Base-by-base conservation (phyloP, 64 coral and sea anemone genomes). In the Exaiptasia diaphana region DNA sequence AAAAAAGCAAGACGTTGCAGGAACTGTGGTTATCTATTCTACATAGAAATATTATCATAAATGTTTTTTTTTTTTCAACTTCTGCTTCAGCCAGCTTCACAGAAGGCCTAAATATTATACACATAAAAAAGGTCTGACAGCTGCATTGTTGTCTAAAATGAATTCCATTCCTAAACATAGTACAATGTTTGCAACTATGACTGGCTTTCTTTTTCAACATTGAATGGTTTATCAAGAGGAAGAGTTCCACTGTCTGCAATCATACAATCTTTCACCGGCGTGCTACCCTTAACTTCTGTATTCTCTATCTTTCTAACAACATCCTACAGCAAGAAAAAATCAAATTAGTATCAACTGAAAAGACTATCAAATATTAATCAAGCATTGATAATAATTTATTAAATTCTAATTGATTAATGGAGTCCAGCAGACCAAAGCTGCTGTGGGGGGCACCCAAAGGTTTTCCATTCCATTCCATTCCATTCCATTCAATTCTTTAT, bases 271-370 rank as follows among this genome's bases (percentile, higher is more conserved):
- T 84, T 80, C 0, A 69, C 20, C 36, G 94, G 94, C 26, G 24
- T 85, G 38, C 71, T 80, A 4, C 55, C 74, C 7, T 67, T 63
- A 17, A 92, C 89, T 14, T 74, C 57, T 2, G 75, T 88, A 43
- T 89, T 81, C 76, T 99, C 89, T 34, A 92, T 67, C 62, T 81
- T 92, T n/a, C 57, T 63, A n/a, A 99, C 94, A 27, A 99, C 54
- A 68, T 88, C 89, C 94, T 99, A 37, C 1, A 75, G 59, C 35
- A 27, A 81, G 45, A 43, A 53, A 56, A 60, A 24, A 21, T 46
- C n/a, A n/a, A n/a, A n/a, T n/a, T n/a, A n/a, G n/a, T n/a, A n/a
- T n/a, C n/a, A n/a, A n/a, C n/a, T n/a, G n/a, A n/a, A n/a, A n/a
- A n/a, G n/a, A n/a, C n/a, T n/a, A n/a, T n/a, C n/a, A n/a, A n/a